Evolutionary conservation across 2,113 vertebrate genomes (phyloP), one percentile per base, ranked within the genome.

Genomic region (Okapia johnstoni): DNA sequence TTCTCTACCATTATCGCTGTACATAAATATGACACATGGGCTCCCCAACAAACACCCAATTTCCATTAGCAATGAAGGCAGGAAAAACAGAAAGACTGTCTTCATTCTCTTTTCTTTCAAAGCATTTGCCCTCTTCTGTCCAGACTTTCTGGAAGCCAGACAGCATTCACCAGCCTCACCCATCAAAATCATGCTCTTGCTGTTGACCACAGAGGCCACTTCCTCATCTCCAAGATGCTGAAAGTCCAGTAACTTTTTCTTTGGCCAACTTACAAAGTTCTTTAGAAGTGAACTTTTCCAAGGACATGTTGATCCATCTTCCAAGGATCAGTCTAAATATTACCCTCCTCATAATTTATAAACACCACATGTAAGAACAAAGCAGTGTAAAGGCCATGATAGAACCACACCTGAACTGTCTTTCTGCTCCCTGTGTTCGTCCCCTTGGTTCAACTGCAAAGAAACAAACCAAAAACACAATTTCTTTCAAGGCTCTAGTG

Each of bases 61-160:
- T 66, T 88, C 80, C 66, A 23, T 83, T 28, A 14, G 17, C 15
- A 23, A 30, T 17, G 88, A 87, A 7, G 55, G n/a, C 46, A 63
- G 92, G 36, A 26, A 91, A 85, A 84, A 48, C 15, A 85, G 25
- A 61, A 88, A 88, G 26, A 63, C 43, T 3, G 26, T 55, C 9
- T 81, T n/a, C 30, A 25, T 60, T 52, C 33, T 89, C 52, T 54
- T 54, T 50, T 43, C 40, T 84, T 21, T 61, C 8, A 23, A 17
- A 28, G 55, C 2, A 17, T 52, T 40, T 84, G 48, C 60, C 63
- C n/a, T 87, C 30, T 86, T 88, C 40, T 50, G n/a, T 30, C n/a
- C 52, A 97, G 87, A 96, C n/a, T 36, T 83, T 85, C 87, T 92
- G 63, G 50, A 91, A 86, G 87, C 11, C 63, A 76, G 63, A 85